Evolutionary conservation across 2,888 invertebrate species (phyloP).

Genomic region (Xestia c-nigrum): DNA sequence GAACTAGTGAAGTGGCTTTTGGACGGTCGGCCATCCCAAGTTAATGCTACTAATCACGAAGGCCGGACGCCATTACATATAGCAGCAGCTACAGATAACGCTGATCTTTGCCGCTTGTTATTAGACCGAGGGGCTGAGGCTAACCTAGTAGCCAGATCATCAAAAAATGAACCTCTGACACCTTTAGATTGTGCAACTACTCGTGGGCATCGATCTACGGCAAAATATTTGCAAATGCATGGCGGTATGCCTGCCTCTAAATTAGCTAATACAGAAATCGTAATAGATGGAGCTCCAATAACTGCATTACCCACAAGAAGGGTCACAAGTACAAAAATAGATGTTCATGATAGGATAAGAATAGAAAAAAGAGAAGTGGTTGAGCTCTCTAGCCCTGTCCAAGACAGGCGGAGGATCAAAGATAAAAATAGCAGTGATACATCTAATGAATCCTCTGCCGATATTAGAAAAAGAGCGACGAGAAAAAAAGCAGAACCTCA

Average conservation of each 20-base stretch:
- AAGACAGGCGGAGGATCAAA: conserved; percentile 77
- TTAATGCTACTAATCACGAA: conserved; percentile 97
- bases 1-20: conserved; percentile 97
- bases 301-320: conserved; percentile 85
- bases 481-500: conserved; percentile 73
- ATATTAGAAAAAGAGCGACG: conserved; percentile 76
- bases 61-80: conserved; percentile 98
- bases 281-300: conserved; percentile 86
- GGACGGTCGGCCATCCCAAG: conserved; percentile 94
- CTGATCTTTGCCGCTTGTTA: conserved; percentile 97
- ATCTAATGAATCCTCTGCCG: conserved; percentile 86
- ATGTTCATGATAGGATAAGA: conserved; percentile 87
- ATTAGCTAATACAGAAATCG: conserved; percentile 88
- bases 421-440: conserved; percentile 79
- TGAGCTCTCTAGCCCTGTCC: conserved; percentile 85
- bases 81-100: conserved; percentile 97
- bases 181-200: conserved; percentile 97
- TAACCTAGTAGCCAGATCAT: conserved; percentile 95
- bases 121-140: conserved; percentile 96
- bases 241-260: conserved; percentile 96
- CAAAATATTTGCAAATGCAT: conserved; percentile 97
- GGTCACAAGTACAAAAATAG: conserved; percentile 89
- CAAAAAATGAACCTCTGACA: conserved; percentile 96
- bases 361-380: conserved; percentile 89
- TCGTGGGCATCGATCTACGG: conserved; percentile 96